Evolutionary conservation across 2,797 vertebrate genomes (phyloP).

Genomic region (Sebastes ruberrimus): DNA sequence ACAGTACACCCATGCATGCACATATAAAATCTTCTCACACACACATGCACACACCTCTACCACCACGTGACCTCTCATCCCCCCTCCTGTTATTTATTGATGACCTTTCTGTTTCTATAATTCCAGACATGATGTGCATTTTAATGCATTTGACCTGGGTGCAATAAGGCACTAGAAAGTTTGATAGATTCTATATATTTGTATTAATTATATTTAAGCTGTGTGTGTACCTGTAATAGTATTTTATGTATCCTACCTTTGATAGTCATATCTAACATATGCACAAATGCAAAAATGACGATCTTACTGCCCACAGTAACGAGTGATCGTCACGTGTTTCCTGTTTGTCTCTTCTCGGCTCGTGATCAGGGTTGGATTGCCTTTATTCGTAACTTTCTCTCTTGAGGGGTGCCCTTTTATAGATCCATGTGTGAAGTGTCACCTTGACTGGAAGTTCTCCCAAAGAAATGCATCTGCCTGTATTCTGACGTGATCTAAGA

Average conservation of each 20-base stretch:
- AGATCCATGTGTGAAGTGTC: conserved; percentile 37
- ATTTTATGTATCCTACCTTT: conserved; percentile 34
- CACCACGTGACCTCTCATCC: conserved; percentile 32
- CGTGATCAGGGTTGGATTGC: conserved; percentile 60
- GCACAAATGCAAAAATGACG: conserved; percentile 19
- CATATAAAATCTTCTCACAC: background rate
- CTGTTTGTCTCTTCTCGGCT: conserved; percentile 44
- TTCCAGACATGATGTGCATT: conserved; percentile 30
- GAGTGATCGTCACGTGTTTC: conserved; percentile 9
- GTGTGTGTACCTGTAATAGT: conserved; percentile 23
- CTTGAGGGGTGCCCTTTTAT: conserved; percentile 46
- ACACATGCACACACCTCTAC: background rate
- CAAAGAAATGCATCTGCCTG: conserved; percentile 69
- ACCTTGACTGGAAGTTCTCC: conserved; percentile 47
- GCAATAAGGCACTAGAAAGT: conserved; percentile 32
- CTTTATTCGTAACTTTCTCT: conserved; percentile 62
- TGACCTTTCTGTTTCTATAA: conserved; percentile 17
- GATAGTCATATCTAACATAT: conserved; percentile 14
- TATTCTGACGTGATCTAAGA: conserved; percentile 60
- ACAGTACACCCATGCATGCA: conserved; percentile 28
- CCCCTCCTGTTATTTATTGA: conserved; percentile 18
- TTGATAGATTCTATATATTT: conserved; percentile 53
- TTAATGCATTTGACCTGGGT: conserved; percentile 38
- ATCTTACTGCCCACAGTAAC: background rate
- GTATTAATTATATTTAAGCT: conserved; percentile 36